phyloP scores from a whole-genome alignment of 2,888 invertebrate species.

The Ferrisia virgata region DNA sequence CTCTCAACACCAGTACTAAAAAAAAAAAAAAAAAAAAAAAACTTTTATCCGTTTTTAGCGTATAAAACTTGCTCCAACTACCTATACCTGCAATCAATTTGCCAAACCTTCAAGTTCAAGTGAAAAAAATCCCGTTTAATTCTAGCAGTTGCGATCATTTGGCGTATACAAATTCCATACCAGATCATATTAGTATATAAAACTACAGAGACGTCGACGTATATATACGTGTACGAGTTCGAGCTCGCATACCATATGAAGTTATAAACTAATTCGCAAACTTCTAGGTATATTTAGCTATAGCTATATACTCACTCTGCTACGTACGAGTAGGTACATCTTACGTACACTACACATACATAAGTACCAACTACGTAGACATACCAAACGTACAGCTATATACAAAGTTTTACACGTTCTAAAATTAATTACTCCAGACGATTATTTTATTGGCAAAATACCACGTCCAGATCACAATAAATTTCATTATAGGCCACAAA shows the following conservation, averaged over 20 bases:
- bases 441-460: constrained; percentile 24
- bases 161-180: background rate
- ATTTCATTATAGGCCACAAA: background rate
- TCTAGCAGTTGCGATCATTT: background rate
- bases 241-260: background rate
- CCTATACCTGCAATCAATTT: too few relatives aligned
- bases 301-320: too few relatives aligned
- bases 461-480: background rate
- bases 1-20: background rate
- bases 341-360: too few relatives aligned
- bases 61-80: too few relatives aligned
- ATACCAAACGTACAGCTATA: background rate
- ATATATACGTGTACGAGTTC: background rate
- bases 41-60: background rate
- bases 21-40: background rate
- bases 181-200: background rate
- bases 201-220: background rate
- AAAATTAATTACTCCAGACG: constrained; percentile 10
- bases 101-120: background rate
- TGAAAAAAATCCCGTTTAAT: background rate
- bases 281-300: background rate
- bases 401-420: constrained; percentile 10
- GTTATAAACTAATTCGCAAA: background rate
- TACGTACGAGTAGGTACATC: too few relatives aligned
- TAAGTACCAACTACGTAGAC: background rate